Base-by-base conservation (phyloP, 2,797 vertebrate species). In the Apogon talboti region DNA sequence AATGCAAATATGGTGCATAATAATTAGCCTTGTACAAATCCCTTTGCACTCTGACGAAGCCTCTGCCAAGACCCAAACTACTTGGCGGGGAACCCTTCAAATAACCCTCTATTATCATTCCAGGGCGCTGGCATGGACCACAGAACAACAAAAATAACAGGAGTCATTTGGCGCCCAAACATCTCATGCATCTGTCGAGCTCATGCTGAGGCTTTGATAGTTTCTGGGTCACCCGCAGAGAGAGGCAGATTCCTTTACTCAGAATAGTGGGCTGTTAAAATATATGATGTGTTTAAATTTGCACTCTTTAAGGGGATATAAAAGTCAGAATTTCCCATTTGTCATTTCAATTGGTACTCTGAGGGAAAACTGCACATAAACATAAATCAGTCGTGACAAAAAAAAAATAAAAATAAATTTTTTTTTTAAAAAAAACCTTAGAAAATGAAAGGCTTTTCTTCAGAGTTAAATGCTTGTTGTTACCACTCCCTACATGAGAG, bases 241-340 rank as follows among this genome's bases (percentile, higher is more conserved):
- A 67, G 69, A 78, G 65, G 13, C 78, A 82, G 66, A 84, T 73
- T 80, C 70, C 43, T 60, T 16, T 24, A n/a, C 76, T 81, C 16
- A 37, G 78, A 89, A 90, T 90, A 87, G 50, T 66, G 1, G 48
- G 66, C 70, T 57, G 59, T 85, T 72, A 87, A 87, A 91, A 71
- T 74, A 46, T 74, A 84, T 50, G 78, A 64, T 68, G 83, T 81
- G 85, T 81, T 87, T 78, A 59, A 76, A 78, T 73, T 43, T 66
- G 59, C 50, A 16, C 40, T 64, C 51, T 71, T 53, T 16, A 44
- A 49, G 47, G 58, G 45, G 58, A 72, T 24, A 15, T 43, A 55
- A 18, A 47, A 71, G 58, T 21, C 57, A 79, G 67, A 67, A 63
- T 65, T 82, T 78, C 74, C 80, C 60, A 11, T 48, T 71, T 37